Percentiles rank a stretch among this genome's conserved stretches.
Conservation (phyloP, 2,797 vertebrate genomes). For the Centroberyx gerrardi region DNA sequence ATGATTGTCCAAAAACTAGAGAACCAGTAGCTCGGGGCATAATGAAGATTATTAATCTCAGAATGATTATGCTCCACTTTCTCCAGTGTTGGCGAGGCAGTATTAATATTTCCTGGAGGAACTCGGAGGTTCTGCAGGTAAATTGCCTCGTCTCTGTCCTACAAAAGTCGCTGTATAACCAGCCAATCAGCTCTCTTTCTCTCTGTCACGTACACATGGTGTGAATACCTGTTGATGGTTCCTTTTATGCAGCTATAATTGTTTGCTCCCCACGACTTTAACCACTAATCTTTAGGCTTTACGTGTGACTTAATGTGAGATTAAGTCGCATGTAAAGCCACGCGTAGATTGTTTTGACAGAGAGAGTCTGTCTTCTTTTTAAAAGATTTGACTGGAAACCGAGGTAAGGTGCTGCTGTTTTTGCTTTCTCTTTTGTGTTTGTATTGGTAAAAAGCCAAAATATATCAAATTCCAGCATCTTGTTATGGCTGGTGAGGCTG, state of each 20-base stretch:
- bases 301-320: constrained; percentile 1
- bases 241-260: background rate
- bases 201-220: constrained; percentile 14
- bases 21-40: constrained; percentile 7
- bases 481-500: constrained; percentile 10
- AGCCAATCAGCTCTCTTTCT: constrained; percentile 20
- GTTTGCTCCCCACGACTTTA: background rate
- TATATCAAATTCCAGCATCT: background rate
- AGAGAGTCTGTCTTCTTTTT: background rate
- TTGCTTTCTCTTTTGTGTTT: constrained; percentile 15
- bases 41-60: constrained; percentile 46
- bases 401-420: constrained; percentile 4
- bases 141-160: constrained; percentile 38
- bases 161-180: constrained; percentile 35
- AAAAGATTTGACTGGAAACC: background rate
- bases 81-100: constrained; percentile 22
- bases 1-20: background rate
- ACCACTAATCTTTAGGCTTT: constrained; percentile 5
- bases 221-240: constrained; percentile 6
- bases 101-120: constrained; percentile 56
- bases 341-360: background rate
- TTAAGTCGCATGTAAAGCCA: background rate
- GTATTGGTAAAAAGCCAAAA: constrained; percentile 16
- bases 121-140: constrained; percentile 37
- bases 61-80: constrained; percentile 13